Base-by-base conservation (phyloP, 2,888 invertebrate species). In the Orthosia gothica region DNA sequence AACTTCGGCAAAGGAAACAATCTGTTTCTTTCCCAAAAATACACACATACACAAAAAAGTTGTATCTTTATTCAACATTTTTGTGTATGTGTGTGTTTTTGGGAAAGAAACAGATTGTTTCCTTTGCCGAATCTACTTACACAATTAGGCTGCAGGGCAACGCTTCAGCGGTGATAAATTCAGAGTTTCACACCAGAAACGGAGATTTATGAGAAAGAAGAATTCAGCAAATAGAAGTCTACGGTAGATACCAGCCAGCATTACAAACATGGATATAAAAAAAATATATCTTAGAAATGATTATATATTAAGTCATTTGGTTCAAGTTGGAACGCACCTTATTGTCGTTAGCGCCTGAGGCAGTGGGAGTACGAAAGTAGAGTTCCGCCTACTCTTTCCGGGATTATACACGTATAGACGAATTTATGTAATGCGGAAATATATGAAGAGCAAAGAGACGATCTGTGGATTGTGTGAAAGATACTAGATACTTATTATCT, bases 351-450 rank as follows among this genome's bases (percentile, higher is more conserved):
- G 15, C 23, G 16, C 18, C 15, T 52, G 12, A 23, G 13, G 45
- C 52, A n/a, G 74, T 74, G 52, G 74, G 74, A 23, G 67, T 54
- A 32, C 0, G 23, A 74, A 59, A 74, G 47, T 54, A 54, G 18
- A 45, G 13, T 74, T 13, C 13, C 52, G 2, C 74, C 67, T 40
- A 74, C 74, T 18, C 32, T n/a, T 32, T 74, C 74, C 74, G 58
- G 52, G 58, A 67, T 54, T 74, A 74, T 23, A 40, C 40, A 1
- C 40, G 40, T 40, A 66, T 13, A 58, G 40, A 47, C 20, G 11
- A 47, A 59, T 58, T 72, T 65, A 73, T 74, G 50, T 20, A 47
- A 66, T 20, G 26, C 20, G 13, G 32, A 23, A 70, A 20, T 15
- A 0, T 47, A n/a, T 5, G 26, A 57, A 20, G 61, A 20, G 20